A percentile compares a stretch with the other conserved stretches of the same genome.
These are phyloP conservation scores for Mesoligia furuncula DNA, from an alignment of 2,888 invertebrate genomes.

Conservation along the genomic window DNA sequence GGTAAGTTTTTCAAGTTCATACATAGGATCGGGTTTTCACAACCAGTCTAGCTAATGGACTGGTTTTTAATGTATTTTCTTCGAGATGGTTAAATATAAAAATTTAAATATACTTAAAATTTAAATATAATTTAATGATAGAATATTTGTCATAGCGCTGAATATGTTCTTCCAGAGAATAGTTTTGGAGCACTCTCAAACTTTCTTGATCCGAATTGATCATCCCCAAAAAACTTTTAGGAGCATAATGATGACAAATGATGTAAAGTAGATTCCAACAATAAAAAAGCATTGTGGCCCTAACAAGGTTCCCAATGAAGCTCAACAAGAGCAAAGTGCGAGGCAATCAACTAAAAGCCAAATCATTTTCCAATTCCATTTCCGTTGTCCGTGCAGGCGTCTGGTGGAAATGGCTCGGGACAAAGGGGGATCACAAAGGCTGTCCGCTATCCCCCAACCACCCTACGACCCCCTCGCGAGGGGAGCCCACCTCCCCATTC, in stretches of 20 bases:
- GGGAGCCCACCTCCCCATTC: conserved; percentile 68
- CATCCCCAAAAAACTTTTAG: conserved; percentile 11
- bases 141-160: background rate
- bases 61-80: background rate
- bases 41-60: too few relatives aligned
- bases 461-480: conserved; percentile 60
- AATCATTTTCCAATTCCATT: conserved; percentile 89
- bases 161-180: background rate
- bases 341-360: conserved; percentile 89
- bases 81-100: background rate
- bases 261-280: conserved; percentile 30
- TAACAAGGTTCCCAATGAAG: conserved; percentile 27
- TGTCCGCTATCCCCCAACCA: conserved; percentile 74
- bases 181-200: background rate
- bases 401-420: conserved; percentile 80
- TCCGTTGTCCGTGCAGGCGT: conserved; percentile 78
- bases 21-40: background rate
- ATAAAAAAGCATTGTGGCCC: conserved; percentile 40
- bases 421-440: conserved; percentile 83
- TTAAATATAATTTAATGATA: too few relatives aligned
- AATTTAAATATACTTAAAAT: too few relatives aligned
- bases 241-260: conserved; percentile 53
- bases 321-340: conserved; percentile 60
- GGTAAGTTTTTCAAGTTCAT: background rate
- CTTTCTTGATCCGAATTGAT: conserved; percentile 18